Evolutionary conservation across 2,888 invertebrate species (phyloP).

Genomic region (Nemapogon koenigi): DNA sequence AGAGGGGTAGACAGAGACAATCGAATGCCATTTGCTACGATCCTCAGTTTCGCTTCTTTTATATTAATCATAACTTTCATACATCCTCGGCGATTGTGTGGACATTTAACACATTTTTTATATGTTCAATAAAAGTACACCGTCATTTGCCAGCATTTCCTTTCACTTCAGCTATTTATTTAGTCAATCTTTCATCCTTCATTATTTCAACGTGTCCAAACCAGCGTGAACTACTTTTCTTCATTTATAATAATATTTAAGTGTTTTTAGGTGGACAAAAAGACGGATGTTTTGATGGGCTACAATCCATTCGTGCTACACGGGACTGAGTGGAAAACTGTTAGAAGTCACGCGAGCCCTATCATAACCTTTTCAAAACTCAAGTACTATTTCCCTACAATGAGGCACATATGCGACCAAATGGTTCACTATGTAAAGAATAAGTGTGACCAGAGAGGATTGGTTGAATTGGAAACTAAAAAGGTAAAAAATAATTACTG

Average conservation of each 20-base stretch:
- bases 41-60: too few species aligned
- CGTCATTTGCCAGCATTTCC: too few species aligned
- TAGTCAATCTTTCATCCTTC: too few species aligned
- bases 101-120: too few species aligned
- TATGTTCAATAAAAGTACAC: too few species aligned
- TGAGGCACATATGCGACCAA: constrained; percentile 12
- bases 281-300: constrained; percentile 4
- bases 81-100: too few species aligned
- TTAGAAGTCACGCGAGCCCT: constrained; percentile 19
- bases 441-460: constrained; percentile 1
- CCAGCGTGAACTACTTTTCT: not conserved
- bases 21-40: too few species aligned
- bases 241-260: not conserved
- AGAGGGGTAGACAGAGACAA: too few species aligned
- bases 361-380: constrained; percentile 18
- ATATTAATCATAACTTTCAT: too few species aligned
- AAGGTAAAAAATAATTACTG: constrained; percentile 12
- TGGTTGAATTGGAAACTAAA: constrained; percentile 12
- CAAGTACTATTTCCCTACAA: constrained; percentile 15
- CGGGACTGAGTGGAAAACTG: constrained; percentile 24
- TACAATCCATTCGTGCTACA: constrained; percentile 24
- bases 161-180: too few species aligned
- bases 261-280: constrained; percentile 2
- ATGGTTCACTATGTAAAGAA: constrained; percentile 12
- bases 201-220: too few species aligned